Conservation (phyloP, 2,797 vertebrate species). For the Esox lucius region DNA sequence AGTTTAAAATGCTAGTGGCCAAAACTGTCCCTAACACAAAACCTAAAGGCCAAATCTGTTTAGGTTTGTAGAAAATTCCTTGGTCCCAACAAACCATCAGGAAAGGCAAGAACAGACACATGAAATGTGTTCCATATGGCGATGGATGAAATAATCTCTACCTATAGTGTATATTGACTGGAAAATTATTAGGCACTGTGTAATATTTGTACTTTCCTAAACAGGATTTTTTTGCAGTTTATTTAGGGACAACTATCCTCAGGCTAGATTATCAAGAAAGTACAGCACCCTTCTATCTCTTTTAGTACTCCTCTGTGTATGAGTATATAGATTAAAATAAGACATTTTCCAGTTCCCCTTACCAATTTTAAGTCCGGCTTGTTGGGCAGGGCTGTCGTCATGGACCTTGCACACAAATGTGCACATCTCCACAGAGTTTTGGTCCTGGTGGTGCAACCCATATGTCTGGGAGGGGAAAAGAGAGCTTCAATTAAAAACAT, state of each 20-base stretch:
- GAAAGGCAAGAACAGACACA: slow-evolving; percentile 9
- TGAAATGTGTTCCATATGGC: background rate
- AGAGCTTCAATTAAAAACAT: background rate
- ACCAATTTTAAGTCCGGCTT: slow-evolving; percentile 90
- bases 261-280: slow-evolving; percentile 37
- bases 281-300: background rate
- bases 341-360: slow-evolving; percentile 50
- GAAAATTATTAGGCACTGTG: slow-evolving; percentile 39
- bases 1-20: too few species aligned
- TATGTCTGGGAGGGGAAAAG: slow-evolving; percentile 82
- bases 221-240: slow-evolving; percentile 51
- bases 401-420: slow-evolving; percentile 94
- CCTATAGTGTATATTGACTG: slow-evolving; percentile 39
- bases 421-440: slow-evolving; percentile 94
- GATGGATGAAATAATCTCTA: slow-evolving; percentile 2
- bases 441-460: slow-evolving; percentile 90
- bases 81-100: background rate
- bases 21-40: too few species aligned
- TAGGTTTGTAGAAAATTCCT: too few species aligned
- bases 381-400: slow-evolving; percentile 84
- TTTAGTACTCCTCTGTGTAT: too few species aligned
- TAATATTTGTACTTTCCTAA: slow-evolving; percentile 58
- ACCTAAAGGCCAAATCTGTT: too few species aligned
- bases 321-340: too few species aligned
- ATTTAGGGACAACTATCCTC: slow-evolving; percentile 26